Evolutionary conservation across 1,140 invertebrate genomes (phyloP).

Genomic region (Oncopodura yosiiana): DNA sequence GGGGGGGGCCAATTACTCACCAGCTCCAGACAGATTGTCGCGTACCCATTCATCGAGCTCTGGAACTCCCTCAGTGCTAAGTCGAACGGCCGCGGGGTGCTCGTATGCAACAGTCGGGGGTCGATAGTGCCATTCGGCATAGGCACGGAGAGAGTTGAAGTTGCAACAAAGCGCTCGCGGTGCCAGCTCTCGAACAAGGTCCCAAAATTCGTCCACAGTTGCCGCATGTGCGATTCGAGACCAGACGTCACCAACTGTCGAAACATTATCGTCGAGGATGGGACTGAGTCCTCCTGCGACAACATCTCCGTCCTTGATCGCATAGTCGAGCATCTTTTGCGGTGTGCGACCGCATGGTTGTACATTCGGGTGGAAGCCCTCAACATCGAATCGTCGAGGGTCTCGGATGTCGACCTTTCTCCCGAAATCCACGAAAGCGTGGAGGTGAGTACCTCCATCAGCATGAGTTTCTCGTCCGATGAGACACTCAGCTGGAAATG

Average conservation of each 20-base stretch:
- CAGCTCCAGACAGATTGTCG: not conserved
- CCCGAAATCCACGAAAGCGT: conserved; percentile 11
- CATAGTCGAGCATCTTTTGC: not conserved
- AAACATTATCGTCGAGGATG: not conserved
- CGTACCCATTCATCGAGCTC: conserved; percentile 7
- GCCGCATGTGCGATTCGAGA: not conserved
- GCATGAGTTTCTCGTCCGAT: not conserved
- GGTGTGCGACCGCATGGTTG: not conserved
- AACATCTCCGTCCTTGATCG: conserved; percentile 4
- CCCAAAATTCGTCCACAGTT: not conserved
- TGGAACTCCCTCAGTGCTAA: not conserved
- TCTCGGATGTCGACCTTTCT: not conserved
- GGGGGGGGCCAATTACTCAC: not conserved
- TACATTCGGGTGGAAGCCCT: conserved; percentile 7
- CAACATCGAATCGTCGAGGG: not conserved
- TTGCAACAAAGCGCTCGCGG: not conserved
- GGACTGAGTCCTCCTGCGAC: conserved; percentile 12
- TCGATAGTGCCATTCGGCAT: not conserved
- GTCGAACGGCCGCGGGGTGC: not conserved
- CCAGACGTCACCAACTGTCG: not conserved
- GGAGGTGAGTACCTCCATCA: not conserved
- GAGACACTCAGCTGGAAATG: not conserved
- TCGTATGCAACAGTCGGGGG: not conserved
- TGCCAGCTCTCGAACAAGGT: not conserved
- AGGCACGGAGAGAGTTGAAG: not conserved